Evolutionary conservation across 2,888 invertebrate species (phyloP).

Genomic region (Gisinianus flammeolus): DNA sequence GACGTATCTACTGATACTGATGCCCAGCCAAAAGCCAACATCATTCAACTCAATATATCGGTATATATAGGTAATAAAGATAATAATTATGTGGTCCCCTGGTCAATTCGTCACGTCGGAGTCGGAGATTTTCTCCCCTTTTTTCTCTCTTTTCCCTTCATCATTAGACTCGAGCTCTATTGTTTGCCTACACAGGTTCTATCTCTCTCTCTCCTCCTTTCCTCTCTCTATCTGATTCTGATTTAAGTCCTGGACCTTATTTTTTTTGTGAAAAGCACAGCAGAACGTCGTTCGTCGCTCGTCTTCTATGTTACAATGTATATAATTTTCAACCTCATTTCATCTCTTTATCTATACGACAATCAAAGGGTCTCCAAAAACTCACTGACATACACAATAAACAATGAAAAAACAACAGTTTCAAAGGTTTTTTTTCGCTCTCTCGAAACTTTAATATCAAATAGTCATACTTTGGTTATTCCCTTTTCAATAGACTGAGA

Average conservation of each 20-base stretch:
- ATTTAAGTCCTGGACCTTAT: not conserved
- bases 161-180: not conserved
- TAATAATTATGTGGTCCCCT: constrained; percentile 27
- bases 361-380: not conserved
- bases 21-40: not conserved
- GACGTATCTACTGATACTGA: not conserved
- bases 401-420: not conserved
- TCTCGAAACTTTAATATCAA: not conserved
- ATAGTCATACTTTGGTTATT: not conserved
- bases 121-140: not conserved
- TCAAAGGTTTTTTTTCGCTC: not conserved
- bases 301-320: not conserved
- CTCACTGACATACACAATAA: not conserved
- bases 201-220: not conserved
- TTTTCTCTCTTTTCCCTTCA: not conserved
- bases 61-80: constrained; percentile 16
- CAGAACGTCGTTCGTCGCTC: not conserved
- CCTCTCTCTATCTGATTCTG: not conserved
- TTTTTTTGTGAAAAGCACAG: not conserved
- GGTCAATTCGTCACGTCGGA: constrained; percentile 22
- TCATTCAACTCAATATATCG: constrained; percentile 1
- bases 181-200: not conserved
- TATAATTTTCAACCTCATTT: not conserved
- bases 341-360: not conserved
- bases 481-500: not conserved